Base-by-base conservation (phyloP, 1,140 invertebrate species). In the Drosophila kanapiae region DNA sequence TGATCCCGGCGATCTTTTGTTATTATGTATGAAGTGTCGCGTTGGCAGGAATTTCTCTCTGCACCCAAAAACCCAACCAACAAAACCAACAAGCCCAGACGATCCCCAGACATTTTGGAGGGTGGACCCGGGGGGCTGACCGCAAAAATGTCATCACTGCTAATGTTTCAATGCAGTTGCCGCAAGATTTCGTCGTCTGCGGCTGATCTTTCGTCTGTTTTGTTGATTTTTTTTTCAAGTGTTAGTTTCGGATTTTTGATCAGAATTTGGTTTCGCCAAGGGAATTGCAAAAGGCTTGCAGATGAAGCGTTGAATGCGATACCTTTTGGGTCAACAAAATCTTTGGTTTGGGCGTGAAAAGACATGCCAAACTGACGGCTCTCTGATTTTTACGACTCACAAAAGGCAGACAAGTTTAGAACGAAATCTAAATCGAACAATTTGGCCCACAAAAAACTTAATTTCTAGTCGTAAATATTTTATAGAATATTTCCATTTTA, bases 11-110 rank as follows among this genome's bases (percentile, higher is more conserved):
- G 63, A 84, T 77, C 83, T 68, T 75, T 72, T 91, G 84, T 91
- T 91, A 91, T 91, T 91, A 91, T 91, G 90, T 87, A 91, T 91
- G 90, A 88, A 91, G 90, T 91, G 90, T 91, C 90, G 88, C 84
- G 90, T 83, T 71, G 78, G 53, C 79, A 71, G 82, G 86, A 90
- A 91, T 90, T 80, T 91, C 70, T 78, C 29, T 40, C 63, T 13
- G 56, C 29, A 43, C 38, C 38, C 35, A 54, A 27, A 31, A 23
- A 23, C 48, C 9, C 47, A 54, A 53, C 27, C 49, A 48, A 51
- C 47, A 80, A 84, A 60, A 84, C 48, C 71, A 63, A 62, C 72
- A 59, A 40, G 37, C 38, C 53, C 81, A 83, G 81, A 83, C 81
- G 51, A 67, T 69, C 38, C 33, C 49, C 61, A 77, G 77, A 72